A percentile compares a stretch with the other conserved stretches of the same genome.
phyloP scores from a whole-genome alignment of 2,888 invertebrate species.

The Pristionchus maxplancki region DNA sequence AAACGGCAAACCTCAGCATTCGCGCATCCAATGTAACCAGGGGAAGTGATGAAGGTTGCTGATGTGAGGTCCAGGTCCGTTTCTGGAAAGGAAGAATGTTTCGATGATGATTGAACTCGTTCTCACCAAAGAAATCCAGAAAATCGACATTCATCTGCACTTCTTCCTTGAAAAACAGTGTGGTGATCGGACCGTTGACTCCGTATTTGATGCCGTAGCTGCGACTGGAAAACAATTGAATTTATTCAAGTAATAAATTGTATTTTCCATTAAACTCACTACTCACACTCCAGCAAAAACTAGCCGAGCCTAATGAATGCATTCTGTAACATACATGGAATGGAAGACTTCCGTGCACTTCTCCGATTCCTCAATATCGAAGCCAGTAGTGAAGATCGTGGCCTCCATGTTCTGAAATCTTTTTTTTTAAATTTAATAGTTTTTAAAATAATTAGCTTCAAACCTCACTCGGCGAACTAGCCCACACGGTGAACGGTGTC shows the following conservation, averaged over 20 bases:
- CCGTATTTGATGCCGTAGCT: conserved; percentile 18
- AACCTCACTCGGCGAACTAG: conserved; percentile 18
- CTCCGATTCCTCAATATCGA: conserved; percentile 4
- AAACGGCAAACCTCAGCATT: conserved; percentile 44
- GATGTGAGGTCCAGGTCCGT: not conserved
- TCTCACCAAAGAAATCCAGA: not conserved
- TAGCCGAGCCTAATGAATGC: not conserved
- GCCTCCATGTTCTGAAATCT: conserved; percentile 30
- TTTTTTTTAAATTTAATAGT: not conserved
- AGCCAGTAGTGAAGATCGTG: conserved; percentile 5
- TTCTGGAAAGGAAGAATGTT: not conserved
- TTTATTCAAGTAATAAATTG: not conserved
- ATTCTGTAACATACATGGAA: not conserved
- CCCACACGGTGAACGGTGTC: conserved; percentile 35
- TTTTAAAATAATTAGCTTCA: too few relatives aligned
- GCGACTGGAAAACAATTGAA: not conserved
- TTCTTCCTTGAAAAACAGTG: conserved; percentile 34
- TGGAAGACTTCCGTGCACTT: conserved; percentile 10
- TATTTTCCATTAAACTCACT: not conserved
- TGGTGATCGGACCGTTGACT: conserved; percentile 35
- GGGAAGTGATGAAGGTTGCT: conserved; percentile 1
- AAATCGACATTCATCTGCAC: conserved; percentile 38
- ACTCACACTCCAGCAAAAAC: too few relatives aligned
- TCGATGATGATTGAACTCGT: not conserved
- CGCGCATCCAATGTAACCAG: conserved; percentile 21